phyloP scores from a whole-genome alignment of 2,113 vertebrate genomes.

The Bufo gargarizans region DNA sequence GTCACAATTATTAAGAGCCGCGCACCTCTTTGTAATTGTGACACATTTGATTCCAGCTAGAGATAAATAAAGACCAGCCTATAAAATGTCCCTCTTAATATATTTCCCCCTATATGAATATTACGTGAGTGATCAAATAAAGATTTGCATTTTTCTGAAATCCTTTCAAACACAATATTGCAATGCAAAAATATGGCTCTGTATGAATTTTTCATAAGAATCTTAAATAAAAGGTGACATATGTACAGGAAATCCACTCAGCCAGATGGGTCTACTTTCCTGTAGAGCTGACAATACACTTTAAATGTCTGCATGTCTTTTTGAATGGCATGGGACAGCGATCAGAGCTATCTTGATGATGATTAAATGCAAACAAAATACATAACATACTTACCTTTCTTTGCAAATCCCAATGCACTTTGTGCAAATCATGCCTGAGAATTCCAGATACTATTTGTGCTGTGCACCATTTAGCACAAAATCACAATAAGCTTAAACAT shows the following conservation, averaged over 20 bases:
- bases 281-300: background rate
- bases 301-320: slow-evolving; percentile 7
- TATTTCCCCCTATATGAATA: background rate
- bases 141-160: background rate
- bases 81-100: too few species aligned
- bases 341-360: background rate
- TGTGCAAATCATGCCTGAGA: slow-evolving; percentile 62
- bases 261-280: background rate
- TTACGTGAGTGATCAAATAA: background rate
- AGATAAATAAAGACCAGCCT: too few species aligned
- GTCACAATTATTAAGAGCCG: too few species aligned
- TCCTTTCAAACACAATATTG: background rate
- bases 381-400: slow-evolving; percentile 58
- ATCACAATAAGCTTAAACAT: slow-evolving; percentile 63
- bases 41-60: too few species aligned
- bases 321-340: background rate
- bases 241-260: background rate
- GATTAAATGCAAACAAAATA: slow-evolving; percentile 11
- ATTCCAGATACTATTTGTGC: slow-evolving; percentile 59
- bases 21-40: too few species aligned
- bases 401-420: slow-evolving; percentile 59
- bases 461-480: slow-evolving; percentile 66
- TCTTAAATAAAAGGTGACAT: background rate
- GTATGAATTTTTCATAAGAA: slow-evolving; percentile 8
- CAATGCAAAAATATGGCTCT: background rate